These are phyloP conservation scores for Sipha flava DNA, from an alignment of 1,140 invertebrate species.

Conservation along the genomic window DNA sequence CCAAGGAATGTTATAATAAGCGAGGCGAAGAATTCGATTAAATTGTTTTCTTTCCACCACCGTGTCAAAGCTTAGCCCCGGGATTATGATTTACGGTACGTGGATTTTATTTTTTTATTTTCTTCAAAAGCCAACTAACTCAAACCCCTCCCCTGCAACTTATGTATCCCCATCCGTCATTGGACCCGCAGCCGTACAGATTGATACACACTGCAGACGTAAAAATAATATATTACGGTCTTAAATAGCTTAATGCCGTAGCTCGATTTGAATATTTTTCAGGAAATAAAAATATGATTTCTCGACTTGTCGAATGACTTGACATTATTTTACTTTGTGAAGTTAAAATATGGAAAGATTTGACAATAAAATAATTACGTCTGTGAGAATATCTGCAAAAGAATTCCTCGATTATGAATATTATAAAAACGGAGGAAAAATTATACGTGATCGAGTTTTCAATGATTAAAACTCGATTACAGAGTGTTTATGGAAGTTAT, in stretches of 20 bases:
- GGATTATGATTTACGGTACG: conserved; percentile 18
- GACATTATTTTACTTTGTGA: not conserved
- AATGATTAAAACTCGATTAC: too few relatives aligned
- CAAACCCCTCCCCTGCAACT: not conserved
- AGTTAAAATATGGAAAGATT: not conserved
- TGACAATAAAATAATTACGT: not conserved
- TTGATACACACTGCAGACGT: not conserved
- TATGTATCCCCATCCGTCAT: too few relatives aligned
- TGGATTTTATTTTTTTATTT: not conserved
- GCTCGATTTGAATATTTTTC: not conserved
- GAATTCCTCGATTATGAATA: too few relatives aligned
- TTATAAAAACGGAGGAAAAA: too few relatives aligned
- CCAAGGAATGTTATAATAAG: conserved; percentile 6
- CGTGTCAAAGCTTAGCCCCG: conserved; percentile 7
- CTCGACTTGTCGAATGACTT: not conserved
- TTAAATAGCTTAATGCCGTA: not conserved
- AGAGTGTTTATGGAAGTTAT: too few relatives aligned
- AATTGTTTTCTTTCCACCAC: conserved; percentile 12
- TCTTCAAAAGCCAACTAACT: not conserved
- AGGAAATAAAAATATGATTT: not conserved
- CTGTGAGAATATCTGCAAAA: too few relatives aligned
- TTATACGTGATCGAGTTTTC: too few relatives aligned
- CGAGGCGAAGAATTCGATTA: conserved; percentile 27
- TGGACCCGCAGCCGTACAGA: not conserved
- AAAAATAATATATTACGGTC: not conserved